Percentiles rank a stretch among this genome's conserved stretches.
Evolutionary conservation across 92 coral and sea anemone species (phyloP).

Genomic region (Porites divaricata): DNA sequence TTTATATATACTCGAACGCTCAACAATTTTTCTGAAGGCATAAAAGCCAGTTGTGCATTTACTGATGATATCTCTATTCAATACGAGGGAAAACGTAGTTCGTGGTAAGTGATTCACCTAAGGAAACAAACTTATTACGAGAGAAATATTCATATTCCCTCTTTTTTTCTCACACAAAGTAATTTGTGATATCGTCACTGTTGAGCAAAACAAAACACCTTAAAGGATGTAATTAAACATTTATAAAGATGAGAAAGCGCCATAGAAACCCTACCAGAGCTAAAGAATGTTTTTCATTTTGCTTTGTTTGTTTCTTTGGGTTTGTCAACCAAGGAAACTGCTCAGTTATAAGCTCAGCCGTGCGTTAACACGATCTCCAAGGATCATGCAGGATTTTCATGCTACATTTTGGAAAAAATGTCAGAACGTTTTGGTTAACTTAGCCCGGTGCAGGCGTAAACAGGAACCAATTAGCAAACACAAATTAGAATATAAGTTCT

Average conservation of each 20-base stretch:
- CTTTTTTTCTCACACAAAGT: neutral
- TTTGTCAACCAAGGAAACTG: neutral
- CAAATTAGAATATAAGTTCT: neutral
- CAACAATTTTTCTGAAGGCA: too few relatives aligned
- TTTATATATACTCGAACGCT: too few relatives aligned
- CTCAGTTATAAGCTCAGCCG: too few relatives aligned
- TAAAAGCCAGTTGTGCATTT: too few relatives aligned
- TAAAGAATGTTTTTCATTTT: conserved; percentile 34
- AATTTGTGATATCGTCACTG: conserved; percentile 7
- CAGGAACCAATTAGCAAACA: conserved; percentile 13
- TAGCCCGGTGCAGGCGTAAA: neutral
- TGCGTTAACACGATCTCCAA: too few relatives aligned
- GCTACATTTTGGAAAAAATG: neutral
- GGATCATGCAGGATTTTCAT: too few relatives aligned
- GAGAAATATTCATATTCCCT: too few relatives aligned
- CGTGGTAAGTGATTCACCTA: too few relatives aligned
- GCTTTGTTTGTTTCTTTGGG: neutral
- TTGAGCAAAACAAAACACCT: conserved; percentile 33
- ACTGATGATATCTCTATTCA: too few relatives aligned
- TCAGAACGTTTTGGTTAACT: neutral
- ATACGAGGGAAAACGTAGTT: too few relatives aligned
- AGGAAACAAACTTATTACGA: too few relatives aligned
- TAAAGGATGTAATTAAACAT: conserved; percentile 26
- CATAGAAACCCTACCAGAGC: conserved; percentile 23
- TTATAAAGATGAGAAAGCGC: conserved; percentile 4